Evolutionary conservation across 2,888 invertebrate species (phyloP), one percentile per base, ranked within the genome.

Genomic region (Sepiola atlantica): DNA sequence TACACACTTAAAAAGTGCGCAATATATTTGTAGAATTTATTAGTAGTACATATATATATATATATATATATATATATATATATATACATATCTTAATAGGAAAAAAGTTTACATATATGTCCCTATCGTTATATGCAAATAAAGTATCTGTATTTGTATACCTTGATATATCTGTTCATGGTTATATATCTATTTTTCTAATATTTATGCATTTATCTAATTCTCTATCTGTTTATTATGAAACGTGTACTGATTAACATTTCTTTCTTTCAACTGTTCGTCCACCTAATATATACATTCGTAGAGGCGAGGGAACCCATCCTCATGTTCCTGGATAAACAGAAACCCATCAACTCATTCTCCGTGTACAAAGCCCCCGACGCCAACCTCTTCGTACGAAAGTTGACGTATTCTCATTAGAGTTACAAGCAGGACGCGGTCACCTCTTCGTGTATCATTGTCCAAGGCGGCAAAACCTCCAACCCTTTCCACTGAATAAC

Each of bases 321-420:
- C 14, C 77, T 77, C 32, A n/a, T 77, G 32, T 77, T 32, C 77
- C n/a, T n/a, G 32, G n/a, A 77, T 77, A 77, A 77, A 77, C 77
- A 77, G 16, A 77, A n/a, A n/a, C 77, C 77, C 77, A 77, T 77
- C 77, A n/a, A 2, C 8, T 45, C 77, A n/a, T n/a, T 77, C n/a
- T 77, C 14, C n/a, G 77, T 77, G n/a, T 77, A 77, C 77, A n/a
- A 77, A 77, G 77, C n/a, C 77, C 77, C 77, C 14, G 77, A n/a
- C 77, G 77, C 28, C n/a, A 10, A 77, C n/a, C 14, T n/a, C n/a
- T n/a, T n/a, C 0, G 77, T 16, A 32, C 77, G n/a, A 77, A 77
- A 77, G 77, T 77, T 77, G 77, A 77, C 77, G 32, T 77, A 77
- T 77, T n/a, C n/a, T 77, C 77, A 77, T 77, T 77, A 77, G 77